Conservation (phyloP, 1,140 invertebrate species). For the Subanguina moxae region DNA sequence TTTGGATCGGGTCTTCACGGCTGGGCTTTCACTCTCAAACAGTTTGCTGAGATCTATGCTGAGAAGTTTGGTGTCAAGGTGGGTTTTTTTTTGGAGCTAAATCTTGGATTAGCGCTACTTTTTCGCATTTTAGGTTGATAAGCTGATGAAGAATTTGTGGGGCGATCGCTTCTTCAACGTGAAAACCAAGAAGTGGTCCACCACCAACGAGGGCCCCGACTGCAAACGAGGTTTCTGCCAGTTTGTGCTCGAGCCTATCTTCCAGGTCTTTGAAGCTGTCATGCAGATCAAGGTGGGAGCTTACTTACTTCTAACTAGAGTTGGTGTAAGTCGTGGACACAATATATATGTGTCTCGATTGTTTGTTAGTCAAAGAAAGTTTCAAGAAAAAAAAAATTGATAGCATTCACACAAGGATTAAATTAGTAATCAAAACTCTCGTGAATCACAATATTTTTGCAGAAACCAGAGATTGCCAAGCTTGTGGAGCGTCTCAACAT, state of each 20-base stretch:
- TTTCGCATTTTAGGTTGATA: slow-evolving; percentile 66
- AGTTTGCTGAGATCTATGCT: slow-evolving; percentile 97
- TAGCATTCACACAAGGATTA: too few relatives aligned
- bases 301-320: too few relatives aligned
- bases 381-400: too few relatives aligned
- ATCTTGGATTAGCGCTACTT: too few relatives aligned
- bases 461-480: slow-evolving; percentile 82
- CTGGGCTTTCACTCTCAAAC: slow-evolving; percentile 98
- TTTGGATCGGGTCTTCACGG: slow-evolving; percentile 97
- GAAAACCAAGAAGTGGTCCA: slow-evolving; percentile 95
- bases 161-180: slow-evolving; percentile 98
- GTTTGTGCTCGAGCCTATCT: slow-evolving; percentile 97
- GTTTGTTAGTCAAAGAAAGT: too few relatives aligned
- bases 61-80: slow-evolving; percentile 64
- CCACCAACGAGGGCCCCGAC: slow-evolving; percentile 71
- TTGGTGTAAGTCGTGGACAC: too few relatives aligned
- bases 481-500: slow-evolving; percentile 84
- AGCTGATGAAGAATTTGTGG: slow-evolving; percentile 86
- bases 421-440: too few relatives aligned
- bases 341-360: too few relatives aligned
- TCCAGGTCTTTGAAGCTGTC: slow-evolving; percentile 92
- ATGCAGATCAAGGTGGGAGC: slow-evolving; percentile 79
- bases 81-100: not conserved
- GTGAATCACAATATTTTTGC: not conserved
- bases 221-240: slow-evolving; percentile 95